Percentiles rank a stretch among this genome's conserved stretches.
phyloP scores from a whole-genome alignment of 2,888 invertebrate genomes.

The Drosophila mulleri region DNA sequence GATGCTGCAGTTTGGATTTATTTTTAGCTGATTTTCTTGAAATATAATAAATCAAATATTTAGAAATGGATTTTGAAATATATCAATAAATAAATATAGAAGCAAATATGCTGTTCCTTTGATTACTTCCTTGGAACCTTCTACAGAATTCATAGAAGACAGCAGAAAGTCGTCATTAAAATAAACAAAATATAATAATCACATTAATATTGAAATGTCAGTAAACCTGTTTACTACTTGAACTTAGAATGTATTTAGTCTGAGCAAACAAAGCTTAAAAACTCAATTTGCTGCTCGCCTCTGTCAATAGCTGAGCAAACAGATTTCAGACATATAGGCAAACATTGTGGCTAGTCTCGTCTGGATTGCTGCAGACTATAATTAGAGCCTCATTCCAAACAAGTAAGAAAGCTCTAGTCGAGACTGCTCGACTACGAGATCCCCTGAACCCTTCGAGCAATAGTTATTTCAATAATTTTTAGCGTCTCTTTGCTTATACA shows the following conservation, averaged over 20 bases:
- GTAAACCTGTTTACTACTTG: conserved; percentile 31
- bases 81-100: neutral
- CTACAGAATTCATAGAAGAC: neutral
- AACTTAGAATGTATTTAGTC: conserved; percentile 29
- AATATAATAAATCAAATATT: neutral
- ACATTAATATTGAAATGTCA: conserved; percentile 3
- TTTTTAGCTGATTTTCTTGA: no score
- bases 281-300: conserved; percentile 23
- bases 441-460: no score
- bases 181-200: neutral
- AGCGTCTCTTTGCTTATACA: no score
- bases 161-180: conserved; percentile 7
- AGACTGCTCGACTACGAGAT: no score
- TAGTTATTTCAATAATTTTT: no score
- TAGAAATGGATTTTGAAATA: no score
- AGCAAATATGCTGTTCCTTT: neutral
- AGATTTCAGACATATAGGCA: conserved; percentile 27
- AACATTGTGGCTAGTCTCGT: conserved; percentile 33
- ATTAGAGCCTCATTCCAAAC: conserved; percentile 29
- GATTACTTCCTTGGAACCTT: neutral
- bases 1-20: no score
- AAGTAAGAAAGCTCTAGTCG: no score
- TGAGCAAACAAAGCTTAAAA: conserved; percentile 38
- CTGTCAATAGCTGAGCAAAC: conserved; percentile 48
- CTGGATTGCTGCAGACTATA: conserved; percentile 39